Evolutionary conservation across 2,888 invertebrate genomes (phyloP), one percentile per base, ranked within the genome.

Genomic region (Drosophila acutilabella): DNA sequence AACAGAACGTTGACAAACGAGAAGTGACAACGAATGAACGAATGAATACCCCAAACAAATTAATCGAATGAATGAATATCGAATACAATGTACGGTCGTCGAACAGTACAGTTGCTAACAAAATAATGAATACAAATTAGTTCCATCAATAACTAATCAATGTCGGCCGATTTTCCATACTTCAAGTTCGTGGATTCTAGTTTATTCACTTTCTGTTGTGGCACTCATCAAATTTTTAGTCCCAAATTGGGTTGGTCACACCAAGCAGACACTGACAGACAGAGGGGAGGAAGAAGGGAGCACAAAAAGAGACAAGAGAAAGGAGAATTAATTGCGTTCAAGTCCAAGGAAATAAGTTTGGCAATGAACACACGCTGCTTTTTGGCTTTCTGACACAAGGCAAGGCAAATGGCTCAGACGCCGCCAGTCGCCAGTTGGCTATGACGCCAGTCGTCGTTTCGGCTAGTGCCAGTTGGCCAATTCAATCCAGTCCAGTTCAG

Each of bases 291-390:
- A 36, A 2, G 13, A 13, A 36, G 36, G 36, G 1, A 13, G 7
- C 52, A 48, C 60, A 60, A 36, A 26, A 23, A 33, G 6, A 20
- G 14, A 18, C 13, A 13, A 45, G 51, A 50, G 44, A n/a, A n/a
- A 47, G 14, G 64, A 30, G 42, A 81, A 74, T 70, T 71, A 81
- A 80, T 81, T 77, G 64, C 64, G 69, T 64, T 58, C 76, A 83
- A 77, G 83, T 79, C 81, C 78, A 81, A 76, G 81, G 87, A 86
- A 81, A 83, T 71, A 80, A 67, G 74, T 80, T 86, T 76, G 81
- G 81, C 81, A 84, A 78, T 86, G 84, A 80, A 79, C 79, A 65
- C 70, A 68, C 56, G 71, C 70, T 65, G 64, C 57, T 54, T 30
- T 30, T 44, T 14, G 23, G 54, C 44, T 16, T 40, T 14, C n/a